Percentiles rank a stretch among this genome's conserved stretches.
Evolutionary conservation across 2,888 invertebrate species (phyloP).

Genomic region (Ochropleura plecta): DNA sequence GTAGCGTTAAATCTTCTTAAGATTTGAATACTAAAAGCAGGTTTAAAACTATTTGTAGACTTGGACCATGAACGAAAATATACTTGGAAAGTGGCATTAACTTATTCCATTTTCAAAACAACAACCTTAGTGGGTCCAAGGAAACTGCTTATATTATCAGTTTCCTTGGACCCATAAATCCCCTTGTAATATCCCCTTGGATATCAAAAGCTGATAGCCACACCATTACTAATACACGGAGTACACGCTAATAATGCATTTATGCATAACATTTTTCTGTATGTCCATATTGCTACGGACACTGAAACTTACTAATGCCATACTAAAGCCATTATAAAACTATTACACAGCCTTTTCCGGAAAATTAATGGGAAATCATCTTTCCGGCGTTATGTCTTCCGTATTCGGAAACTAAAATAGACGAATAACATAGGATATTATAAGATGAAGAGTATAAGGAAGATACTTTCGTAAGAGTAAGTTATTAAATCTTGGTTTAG

Average conservation of each 20-base stretch:
- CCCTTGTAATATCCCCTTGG: too few relatives aligned
- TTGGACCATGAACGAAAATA: background rate
- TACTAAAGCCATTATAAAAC: conserved; percentile 7
- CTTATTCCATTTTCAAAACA: too few relatives aligned
- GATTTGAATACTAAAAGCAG: background rate
- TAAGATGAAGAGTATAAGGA: conserved; percentile 20
- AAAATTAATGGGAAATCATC: conserved; percentile 35
- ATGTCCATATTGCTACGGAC: background rate
- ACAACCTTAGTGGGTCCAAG: too few relatives aligned
- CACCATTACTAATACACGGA: too few relatives aligned
- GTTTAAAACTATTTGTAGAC: background rate
- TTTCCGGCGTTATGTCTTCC: conserved; percentile 38
- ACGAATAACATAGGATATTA: conserved; percentile 22
- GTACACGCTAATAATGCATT: background rate
- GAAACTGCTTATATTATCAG: too few relatives aligned
- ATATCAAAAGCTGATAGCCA: too few relatives aligned
- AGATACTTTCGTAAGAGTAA: conserved; percentile 26
- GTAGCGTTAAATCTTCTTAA: background rate
- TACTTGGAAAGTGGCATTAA: too few relatives aligned
- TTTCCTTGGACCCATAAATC: too few relatives aligned
- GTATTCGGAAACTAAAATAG: conserved; percentile 5
- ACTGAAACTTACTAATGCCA: background rate
- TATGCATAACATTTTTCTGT: background rate
- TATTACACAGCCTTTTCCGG: conserved; percentile 16
- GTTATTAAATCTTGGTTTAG: conserved; percentile 30